Evolutionary conservation across 2,888 invertebrate genomes (phyloP), one percentile per base, ranked within the genome.

Genomic region (Melikaiella ostensackeni): DNA sequence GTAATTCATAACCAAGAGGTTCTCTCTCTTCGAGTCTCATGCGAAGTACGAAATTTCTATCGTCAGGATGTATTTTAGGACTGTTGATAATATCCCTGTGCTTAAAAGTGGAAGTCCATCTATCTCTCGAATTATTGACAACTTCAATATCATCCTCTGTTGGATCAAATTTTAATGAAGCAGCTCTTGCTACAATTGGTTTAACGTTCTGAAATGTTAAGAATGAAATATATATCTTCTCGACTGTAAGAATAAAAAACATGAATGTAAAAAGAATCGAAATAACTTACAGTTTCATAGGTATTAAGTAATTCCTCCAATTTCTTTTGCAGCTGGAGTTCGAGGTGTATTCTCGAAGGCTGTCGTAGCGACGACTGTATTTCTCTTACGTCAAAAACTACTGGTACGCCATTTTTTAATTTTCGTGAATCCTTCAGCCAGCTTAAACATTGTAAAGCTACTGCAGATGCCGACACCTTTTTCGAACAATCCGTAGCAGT

Each of bases 401-500:
- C 77, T 0, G 95, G 95, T 1, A 85, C 78, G 0, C 93, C 94
- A 42, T 92, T 89, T 0, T 84, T 84, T 61, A 95, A 92, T 83
- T 92, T 92, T 1, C 91, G 91, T 63, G 92, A 92, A 5, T 85
- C 84, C 77, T 92, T 92, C 0, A 95, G 88, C 93, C 94, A 94
- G 24, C 92, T 90, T 0, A 95, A 87, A 0, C 93, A 93, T 86
- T 92, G 92, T 0, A 90, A 84, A 0, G 94, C 93, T n/a, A 94
- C 93, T 83, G 92, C 92, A 61, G 92, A 91, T 0, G 93, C 92
- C 0, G 95, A 94, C 50, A 91, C 90, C 0, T 92, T 91, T 91
- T 95, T 95, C 59, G 92, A 93, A 81, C 88, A 81, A 13, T 92
- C 93, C 80, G 88, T 88, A 90, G 92, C 90, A 83, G 92, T 92